Base-by-base conservation (phyloP, 2,888 invertebrate genomes). In the Cecidostiba fungosa region DNA sequence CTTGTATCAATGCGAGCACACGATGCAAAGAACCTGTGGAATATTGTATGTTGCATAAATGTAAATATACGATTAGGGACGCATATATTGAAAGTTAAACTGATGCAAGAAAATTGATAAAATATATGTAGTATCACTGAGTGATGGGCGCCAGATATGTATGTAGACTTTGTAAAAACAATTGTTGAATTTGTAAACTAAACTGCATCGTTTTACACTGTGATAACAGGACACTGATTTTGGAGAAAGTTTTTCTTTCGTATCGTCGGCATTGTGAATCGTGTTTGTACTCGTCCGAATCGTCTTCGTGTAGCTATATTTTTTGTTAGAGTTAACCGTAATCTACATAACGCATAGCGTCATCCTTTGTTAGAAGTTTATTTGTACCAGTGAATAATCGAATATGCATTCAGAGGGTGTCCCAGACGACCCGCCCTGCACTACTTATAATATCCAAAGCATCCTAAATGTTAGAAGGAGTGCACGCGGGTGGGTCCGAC, bases 21-120 rank as follows among this genome's bases (percentile, higher is more conserved):
- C 36, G 12, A 23, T 54, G 43, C 10, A 19, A 36, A n/a, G 1
- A 74, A 59, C 12, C 6, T 36, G 16, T 77, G 6, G 19, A 12
- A 66, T 62, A 47, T 29, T 59, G 26, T 77, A 50, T 62, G 19
- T 62, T 77, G n/a, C 74, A 77, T 43, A 77, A 59, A 36, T 85
- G 81, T 85, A 85, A 77, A 85, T 85, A 85, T 43, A 23, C 19
- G 3, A 62, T 80, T 76, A 70, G 1, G 29, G 59, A 47, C 8
- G 36, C 43, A 76, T 8, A 1, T 47, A 32, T 78, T 39, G 12
- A 59, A 59, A 36, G 36, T 19, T n/a, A 3, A n/a, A 66, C 1
- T 32, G 16, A 26, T 76, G 16, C 32, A 39, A 50, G 29, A 36
- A 76, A 10, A 54, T n/a, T n/a, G n/a, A 6, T 32, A 70, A 0